phyloP scores from a whole-genome alignment of 2,888 invertebrate species.

The Orthosia incerta region DNA sequence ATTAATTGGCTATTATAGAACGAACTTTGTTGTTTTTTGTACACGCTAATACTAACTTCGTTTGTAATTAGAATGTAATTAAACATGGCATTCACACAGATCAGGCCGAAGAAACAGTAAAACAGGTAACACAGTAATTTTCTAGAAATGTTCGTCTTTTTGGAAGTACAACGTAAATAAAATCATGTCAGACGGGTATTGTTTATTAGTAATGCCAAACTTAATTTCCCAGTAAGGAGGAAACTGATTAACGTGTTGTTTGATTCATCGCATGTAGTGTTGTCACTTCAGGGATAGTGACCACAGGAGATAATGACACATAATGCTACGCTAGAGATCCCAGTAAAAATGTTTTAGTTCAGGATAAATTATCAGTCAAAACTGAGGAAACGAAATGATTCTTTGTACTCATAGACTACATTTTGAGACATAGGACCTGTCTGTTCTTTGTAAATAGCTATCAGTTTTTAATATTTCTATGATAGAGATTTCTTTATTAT shows the following conservation, averaged over 20 bases:
- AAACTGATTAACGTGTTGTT: slow-evolving; percentile 55
- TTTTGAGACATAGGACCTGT: neutral
- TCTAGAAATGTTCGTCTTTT: slow-evolving; percentile 18
- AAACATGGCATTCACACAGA: slow-evolving; percentile 33
- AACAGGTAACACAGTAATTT: slow-evolving; percentile 17
- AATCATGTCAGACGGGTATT: slow-evolving; percentile 23
- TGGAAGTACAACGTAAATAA: neutral
- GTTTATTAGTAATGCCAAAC: slow-evolving; percentile 21
- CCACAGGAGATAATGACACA: slow-evolving; percentile 72
- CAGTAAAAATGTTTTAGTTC: slow-evolving; percentile 9
- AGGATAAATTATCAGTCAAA: slow-evolving; percentile 10
- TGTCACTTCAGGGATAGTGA: slow-evolving; percentile 63
- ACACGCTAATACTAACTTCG: slow-evolving; percentile 45
- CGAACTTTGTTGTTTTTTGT: slow-evolving; percentile 55
- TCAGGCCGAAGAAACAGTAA: slow-evolving; percentile 19
- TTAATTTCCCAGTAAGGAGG: slow-evolving; percentile 52
- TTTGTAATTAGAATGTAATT: slow-evolving; percentile 63
- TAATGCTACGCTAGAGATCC: slow-evolving; percentile 61
- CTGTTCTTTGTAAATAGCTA: neutral
- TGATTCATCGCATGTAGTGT: slow-evolving; percentile 50
- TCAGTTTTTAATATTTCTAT: too few species aligned
- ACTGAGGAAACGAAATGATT: too few species aligned
- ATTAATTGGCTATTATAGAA: slow-evolving; percentile 67
- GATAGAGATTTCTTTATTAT: too few species aligned
- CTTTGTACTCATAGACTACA: too few species aligned